phyloP scores from a whole-genome alignment of 1,140 invertebrate species.

The Neodiprion virginianus region DNA sequence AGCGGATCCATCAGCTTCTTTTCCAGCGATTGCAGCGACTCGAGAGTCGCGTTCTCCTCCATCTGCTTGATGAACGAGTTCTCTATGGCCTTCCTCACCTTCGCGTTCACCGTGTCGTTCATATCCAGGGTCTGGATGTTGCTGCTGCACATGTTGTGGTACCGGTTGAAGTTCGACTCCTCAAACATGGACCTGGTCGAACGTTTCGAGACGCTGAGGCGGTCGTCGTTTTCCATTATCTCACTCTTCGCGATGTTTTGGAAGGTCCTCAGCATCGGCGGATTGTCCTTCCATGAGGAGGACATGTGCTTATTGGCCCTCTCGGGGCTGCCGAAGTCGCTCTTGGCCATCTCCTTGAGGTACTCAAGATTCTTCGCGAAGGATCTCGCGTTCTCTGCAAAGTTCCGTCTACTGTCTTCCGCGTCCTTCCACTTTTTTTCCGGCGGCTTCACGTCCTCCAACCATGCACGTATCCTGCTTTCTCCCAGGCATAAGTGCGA shows the following conservation, averaged over 20 bases:
- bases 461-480: conserved; percentile 78
- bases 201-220: conserved; percentile 39
- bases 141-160: conserved; percentile 28
- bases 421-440: conserved; percentile 42
- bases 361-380: conserved; percentile 46
- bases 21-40: conserved; percentile 31
- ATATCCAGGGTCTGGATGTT: conserved; percentile 16
- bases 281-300: conserved; percentile 43
- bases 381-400: conserved; percentile 41
- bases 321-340: conserved; percentile 34
- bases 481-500: conserved; percentile 61
- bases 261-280: conserved; percentile 45
- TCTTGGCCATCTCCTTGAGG: conserved; percentile 42
- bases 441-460: conserved; percentile 72
- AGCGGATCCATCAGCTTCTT: conserved; percentile 18
- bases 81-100: conserved; percentile 54
- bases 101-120: conserved; percentile 39
- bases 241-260: conserved; percentile 49
- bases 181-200: conserved; percentile 55
- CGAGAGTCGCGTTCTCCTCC: conserved; percentile 41
- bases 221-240: conserved; percentile 49
- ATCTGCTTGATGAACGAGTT: conserved; percentile 57
- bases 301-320: conserved; percentile 23
- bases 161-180: conserved; percentile 38
- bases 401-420: conserved; percentile 43